Percentiles rank a stretch among this genome's conserved stretches.
These are phyloP conservation scores for Sarcoramphus papa DNA, from an alignment of 2,797 vertebrate species.

Conservation along the genomic window DNA sequence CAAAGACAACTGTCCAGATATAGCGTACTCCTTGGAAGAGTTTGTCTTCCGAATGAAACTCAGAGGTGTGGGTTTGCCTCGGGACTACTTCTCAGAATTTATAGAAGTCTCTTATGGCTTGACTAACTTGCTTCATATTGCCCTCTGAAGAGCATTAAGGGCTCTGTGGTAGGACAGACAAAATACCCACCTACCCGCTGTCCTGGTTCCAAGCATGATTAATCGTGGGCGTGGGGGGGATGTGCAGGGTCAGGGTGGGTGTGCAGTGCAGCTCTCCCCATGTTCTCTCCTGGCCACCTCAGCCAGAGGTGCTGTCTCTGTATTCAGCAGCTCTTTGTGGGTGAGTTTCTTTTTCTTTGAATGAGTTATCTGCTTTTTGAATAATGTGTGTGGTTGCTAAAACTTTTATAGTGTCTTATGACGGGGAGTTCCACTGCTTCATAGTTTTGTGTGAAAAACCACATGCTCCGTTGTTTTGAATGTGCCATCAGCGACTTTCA, in stretches of 20 bases:
- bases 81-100: too few species aligned
- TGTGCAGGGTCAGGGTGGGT: too few species aligned
- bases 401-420: accelerated
- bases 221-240: accelerated
- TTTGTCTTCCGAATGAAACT: not conserved
- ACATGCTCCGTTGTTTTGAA: not conserved
- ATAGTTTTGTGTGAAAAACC: not conserved
- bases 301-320: not conserved
- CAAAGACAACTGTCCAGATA: not conserved
- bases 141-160: too few species aligned
- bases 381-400: not conserved
- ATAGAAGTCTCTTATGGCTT: not conserved
- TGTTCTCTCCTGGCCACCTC: not conserved
- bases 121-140: not conserved
- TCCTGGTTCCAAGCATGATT: not conserved
- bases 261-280: accelerated
- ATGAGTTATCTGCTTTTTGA: not conserved
- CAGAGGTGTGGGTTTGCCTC: not conserved
- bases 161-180: not conserved
- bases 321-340: not conserved
- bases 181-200: not conserved
- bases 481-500: not conserved
- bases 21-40: accelerated
- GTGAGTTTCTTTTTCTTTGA: not conserved
- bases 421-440: not conserved